Base-by-base conservation (phyloP, 1,140 invertebrate genomes). In the Euborellia annulipes region DNA sequence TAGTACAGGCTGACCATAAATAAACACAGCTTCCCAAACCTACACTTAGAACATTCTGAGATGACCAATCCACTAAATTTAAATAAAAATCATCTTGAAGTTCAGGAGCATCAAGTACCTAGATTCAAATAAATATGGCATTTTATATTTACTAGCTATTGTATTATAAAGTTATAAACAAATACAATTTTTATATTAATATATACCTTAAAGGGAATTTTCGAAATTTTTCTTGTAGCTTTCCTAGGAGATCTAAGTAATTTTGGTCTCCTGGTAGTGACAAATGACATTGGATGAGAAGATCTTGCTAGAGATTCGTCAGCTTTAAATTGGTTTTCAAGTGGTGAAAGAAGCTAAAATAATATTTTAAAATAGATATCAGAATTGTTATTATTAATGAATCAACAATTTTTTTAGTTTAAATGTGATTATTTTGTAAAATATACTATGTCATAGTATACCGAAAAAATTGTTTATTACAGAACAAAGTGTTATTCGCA, bases 41-140 rank as follows among this genome's bases (percentile, higher is more conserved):
- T 21, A 81, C 79, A 59, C 74, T 76, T 2, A 81, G 60, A 21
- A 81, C 72, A 63, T 82, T 82, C 53, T 75, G 72, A 11, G 73
- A 73, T 13, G 75, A 79, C 78, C 78, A 81, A 62, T 81, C 78
- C 4, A 81, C 78, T 18, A 81, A 57, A 59, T 82, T 81, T 11
- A 82, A 58, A 54, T 81, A 81, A 52, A 82, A 81, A 58, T 81
- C 78, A 58, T 81, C 79, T 57, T 81, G 77, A 13, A 81, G 59
- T 55, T 82, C 79, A 3, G 78, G 78, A 3, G 78, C 78, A 63
- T 82, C 78, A n/a, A 81, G 59, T 8, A 82, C 62, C 61, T 63
- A 43, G 9, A 46, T 27, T 22, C 34, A n/a, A 41, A 36, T 36
- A 36, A 13, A 36, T 3, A 13, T 36, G 17, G 34, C 13, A 36